A percentile compares a stretch with the other conserved stretches of the same genome.
These are phyloP conservation scores for Chrysolophus pictus DNA, from an alignment of 2,797 vertebrate species.

Conservation along the genomic window DNA sequence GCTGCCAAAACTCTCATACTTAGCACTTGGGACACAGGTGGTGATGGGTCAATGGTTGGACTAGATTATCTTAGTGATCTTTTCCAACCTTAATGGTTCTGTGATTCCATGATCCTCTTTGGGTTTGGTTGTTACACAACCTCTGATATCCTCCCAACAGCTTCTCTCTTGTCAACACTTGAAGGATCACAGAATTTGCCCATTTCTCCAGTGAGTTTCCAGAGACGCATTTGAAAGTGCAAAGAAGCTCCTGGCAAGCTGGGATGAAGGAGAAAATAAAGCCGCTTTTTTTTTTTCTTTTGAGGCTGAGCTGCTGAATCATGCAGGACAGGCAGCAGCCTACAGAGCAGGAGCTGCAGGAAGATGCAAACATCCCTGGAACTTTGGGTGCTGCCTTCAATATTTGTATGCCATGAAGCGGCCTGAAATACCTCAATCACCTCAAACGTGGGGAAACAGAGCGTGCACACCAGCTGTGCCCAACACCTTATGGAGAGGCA, in stretches of 20 bases:
- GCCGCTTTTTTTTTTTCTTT: background rate
- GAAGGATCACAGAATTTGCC: background rate
- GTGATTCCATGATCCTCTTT: background rate
- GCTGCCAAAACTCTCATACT: background rate
- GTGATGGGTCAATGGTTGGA: too few relatives aligned
- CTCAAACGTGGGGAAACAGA: background rate
- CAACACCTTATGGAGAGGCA: background rate
- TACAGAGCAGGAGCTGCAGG: background rate
- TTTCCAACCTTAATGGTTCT: too few relatives aligned
- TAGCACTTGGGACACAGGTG: background rate
- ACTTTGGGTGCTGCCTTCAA: background rate
- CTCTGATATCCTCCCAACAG: background rate
- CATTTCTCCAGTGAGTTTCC: background rate
- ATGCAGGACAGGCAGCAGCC: background rate
- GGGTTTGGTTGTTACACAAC: background rate
- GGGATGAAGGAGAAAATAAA: background rate
- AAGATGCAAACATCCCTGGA: background rate
- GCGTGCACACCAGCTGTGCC: background rate
- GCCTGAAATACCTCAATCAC: background rate
- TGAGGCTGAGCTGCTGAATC: background rate
- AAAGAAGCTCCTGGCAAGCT: background rate
- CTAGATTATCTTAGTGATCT: too few relatives aligned
- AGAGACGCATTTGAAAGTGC: background rate
- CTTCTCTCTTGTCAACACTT: background rate
- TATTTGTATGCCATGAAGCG: background rate